Base-by-base conservation (phyloP, 2,888 invertebrate species). In the Crossocerus cetratus region DNA sequence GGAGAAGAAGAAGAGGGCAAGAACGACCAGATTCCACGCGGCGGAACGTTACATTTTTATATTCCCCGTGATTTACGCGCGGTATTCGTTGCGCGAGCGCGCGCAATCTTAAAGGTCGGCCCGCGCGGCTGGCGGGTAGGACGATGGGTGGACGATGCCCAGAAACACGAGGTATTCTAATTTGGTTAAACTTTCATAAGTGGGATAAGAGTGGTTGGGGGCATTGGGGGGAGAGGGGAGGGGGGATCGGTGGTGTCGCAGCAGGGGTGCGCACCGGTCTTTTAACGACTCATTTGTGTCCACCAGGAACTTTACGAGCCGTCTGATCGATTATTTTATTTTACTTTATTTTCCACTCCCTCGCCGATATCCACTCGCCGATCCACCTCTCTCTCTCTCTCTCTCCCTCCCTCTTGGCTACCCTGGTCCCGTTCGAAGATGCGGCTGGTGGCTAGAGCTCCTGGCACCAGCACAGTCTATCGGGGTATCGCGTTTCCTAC, bases 201-300 rank as follows among this genome's bases (percentile, higher is more conserved):
- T 80, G 79, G 81, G 78, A 80, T 79, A 84, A 79, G 77, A 65
- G 71, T n/a, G n/a, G n/a, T n/a, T n/a, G n/a, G n/a, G n/a, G n/a
- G n/a, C n/a, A 32, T 11, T 8, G 8, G 32, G 8, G 32, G 32
- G 72, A 65, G 76, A 76, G 55, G 67, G 58, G 70, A 65, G 76
- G 80, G 76, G 78, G 76, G 32, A 77, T 72, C 75, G 71, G 79
- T 32, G 32, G 32, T 74, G 81, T 65, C 78, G 61, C 84, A 84
- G 85, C 83, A 75, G 86, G 84, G 78, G 76, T 81, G 81, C 85
- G 65, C 72, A 83, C 77, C 79, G 77, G 81, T 70, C 84, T 85
- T 85, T 87, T 87, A 87, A 87, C 86, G 87, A 86, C 85, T 87
- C 86, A 87, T 87, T 87, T 86, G 86, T 82, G 87, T 86, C 86